A percentile compares a stretch with the other conserved stretches of the same genome.
These are phyloP conservation scores for Steinernema hermaphroditum DNA, from an alignment of 2,888 invertebrate genomes.

Conservation along the genomic window DNA sequence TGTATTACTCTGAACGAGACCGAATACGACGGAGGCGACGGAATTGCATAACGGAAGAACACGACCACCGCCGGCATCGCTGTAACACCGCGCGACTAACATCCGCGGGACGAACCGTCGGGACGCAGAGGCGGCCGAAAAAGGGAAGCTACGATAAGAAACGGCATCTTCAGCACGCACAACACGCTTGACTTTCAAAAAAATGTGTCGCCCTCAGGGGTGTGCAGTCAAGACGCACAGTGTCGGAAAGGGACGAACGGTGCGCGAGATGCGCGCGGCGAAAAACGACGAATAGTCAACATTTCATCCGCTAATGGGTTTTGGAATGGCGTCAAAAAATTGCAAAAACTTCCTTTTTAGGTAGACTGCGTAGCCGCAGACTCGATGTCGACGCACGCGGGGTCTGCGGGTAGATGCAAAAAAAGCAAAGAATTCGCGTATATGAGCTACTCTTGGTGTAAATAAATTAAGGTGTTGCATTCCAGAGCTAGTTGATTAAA, in stretches of 20 bases:
- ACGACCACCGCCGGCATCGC: background rate
- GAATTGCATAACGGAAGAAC: background rate
- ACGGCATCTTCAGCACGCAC: conserved; percentile 18
- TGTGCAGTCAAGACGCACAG: background rate
- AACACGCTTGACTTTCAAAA: conserved; percentile 27
- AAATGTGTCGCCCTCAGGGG: conserved; percentile 25
- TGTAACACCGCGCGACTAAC: background rate
- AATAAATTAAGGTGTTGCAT: too few species aligned
- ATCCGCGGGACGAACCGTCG: conserved; percentile 6
- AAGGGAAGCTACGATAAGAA: conserved; percentile 21
- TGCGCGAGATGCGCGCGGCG: background rate
- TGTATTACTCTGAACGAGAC: background rate
- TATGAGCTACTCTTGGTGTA: too few species aligned
- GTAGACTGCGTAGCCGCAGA: too few species aligned
- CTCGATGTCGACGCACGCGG: too few species aligned
- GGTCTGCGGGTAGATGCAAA: too few species aligned
- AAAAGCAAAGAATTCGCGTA: too few species aligned
- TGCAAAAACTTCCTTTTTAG: conserved; percentile 19
- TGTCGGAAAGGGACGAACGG: background rate
- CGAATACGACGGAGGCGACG: background rate
- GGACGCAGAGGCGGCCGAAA: background rate
- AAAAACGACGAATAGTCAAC: conserved; percentile 16
- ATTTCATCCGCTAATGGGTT: conserved; percentile 29
- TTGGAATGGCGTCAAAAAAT: conserved; percentile 5
- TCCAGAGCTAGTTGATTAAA: too few species aligned